These are phyloP conservation scores for Sebastes vulpes DNA, from an alignment of 2,797 vertebrate genomes.

Conservation along the genomic window DNA sequence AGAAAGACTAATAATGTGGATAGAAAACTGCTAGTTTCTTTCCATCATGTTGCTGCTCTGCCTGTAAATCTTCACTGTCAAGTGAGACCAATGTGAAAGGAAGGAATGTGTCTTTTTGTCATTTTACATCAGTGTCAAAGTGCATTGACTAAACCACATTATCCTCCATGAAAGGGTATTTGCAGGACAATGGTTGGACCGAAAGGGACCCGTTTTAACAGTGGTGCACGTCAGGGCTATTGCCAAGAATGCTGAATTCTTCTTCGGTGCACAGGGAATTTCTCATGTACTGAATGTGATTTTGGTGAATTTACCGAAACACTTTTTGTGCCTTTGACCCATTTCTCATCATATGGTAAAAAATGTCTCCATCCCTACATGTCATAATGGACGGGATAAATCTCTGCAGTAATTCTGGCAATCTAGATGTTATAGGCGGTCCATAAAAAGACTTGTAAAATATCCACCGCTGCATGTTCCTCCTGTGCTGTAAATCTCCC, in stretches of 20 bases:
- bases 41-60: neutral
- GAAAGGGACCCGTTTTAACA: slow-evolving; percentile 8
- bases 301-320: slow-evolving; percentile 7
- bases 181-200: slow-evolving; percentile 19
- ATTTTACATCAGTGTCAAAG: slow-evolving; percentile 47
- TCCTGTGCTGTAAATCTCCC: neutral
- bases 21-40: slow-evolving; percentile 2
- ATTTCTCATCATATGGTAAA: slow-evolving; percentile 2
- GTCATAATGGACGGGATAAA: neutral
- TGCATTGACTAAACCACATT: slow-evolving; percentile 48
- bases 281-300: neutral
- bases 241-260: neutral
- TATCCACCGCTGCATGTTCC: neutral
- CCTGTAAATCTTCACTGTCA: slow-evolving; percentile 2
- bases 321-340: slow-evolving; percentile 3
- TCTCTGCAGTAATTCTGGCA: neutral
- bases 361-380: neutral
- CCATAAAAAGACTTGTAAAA: slow-evolving; percentile 13
- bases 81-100: neutral
- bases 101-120: slow-evolving; percentile 29
- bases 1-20: neutral
- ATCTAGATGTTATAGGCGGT: neutral
- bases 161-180: slow-evolving; percentile 41
- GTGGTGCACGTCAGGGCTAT: neutral
- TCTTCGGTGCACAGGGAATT: neutral